These are phyloP conservation scores for Nothocercus nigrocapillus DNA, from an alignment of 2,113 vertebrate genomes.

Conservation along the genomic window DNA sequence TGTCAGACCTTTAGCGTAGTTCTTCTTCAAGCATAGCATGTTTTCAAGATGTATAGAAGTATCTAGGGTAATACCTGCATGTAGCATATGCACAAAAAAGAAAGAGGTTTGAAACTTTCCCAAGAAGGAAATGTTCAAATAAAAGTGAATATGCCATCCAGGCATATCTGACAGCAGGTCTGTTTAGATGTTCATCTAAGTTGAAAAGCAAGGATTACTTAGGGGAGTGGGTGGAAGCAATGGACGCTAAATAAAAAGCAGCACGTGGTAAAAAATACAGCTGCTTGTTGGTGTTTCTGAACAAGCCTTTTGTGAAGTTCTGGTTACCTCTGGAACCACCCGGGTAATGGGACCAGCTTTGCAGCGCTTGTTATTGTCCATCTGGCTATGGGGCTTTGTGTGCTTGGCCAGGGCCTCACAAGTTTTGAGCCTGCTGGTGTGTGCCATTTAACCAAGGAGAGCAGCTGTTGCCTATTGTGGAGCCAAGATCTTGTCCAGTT, in stretches of 20 bases:
- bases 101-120: background rate
- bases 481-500: conserved; percentile 40
- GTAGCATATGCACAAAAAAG: background rate
- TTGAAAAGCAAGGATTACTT: background rate
- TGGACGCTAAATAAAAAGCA: background rate
- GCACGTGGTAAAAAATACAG: accelerated
- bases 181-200: background rate
- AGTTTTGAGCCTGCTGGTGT: conserved; percentile 1
- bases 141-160: background rate
- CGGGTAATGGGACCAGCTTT: background rate
- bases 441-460: conserved; percentile 50
- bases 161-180: background rate
- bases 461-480: conserved; percentile 39
- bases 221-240: background rate
- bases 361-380: background rate
- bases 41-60: background rate
- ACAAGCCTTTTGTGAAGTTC: background rate
- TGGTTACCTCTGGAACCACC: background rate
- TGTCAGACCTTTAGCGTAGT: background rate
- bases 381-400: background rate
- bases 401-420: background rate
- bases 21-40: background rate
- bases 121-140: background rate
- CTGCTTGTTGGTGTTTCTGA: background rate
- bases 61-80: background rate